phyloP scores from a whole-genome alignment of 2,797 vertebrate genomes.

The Rousettus madagascariensis region DNA sequence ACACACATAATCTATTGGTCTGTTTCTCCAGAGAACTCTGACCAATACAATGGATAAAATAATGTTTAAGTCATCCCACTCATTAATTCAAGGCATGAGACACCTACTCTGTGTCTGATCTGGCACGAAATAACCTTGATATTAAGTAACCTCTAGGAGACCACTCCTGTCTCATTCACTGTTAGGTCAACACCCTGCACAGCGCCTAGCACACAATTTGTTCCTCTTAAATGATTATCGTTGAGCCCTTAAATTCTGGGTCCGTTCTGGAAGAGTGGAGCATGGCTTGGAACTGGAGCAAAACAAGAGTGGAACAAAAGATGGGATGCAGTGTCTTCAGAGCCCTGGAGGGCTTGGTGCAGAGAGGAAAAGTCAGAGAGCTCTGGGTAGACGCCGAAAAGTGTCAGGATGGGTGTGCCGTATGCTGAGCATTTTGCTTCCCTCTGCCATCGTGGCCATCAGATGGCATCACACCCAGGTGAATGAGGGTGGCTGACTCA shows the following conservation, averaged over 20 bases:
- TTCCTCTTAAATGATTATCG: background rate
- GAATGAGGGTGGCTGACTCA: background rate
- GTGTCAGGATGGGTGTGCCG: background rate
- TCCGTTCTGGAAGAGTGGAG: background rate
- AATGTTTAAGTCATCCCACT: background rate
- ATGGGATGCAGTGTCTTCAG: background rate
- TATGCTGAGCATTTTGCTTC: background rate
- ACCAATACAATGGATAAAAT: background rate
- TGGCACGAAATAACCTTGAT: background rate
- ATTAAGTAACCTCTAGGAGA: background rate
- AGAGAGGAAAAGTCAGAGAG: background rate
- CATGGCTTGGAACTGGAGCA: background rate
- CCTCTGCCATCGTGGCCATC: background rate
- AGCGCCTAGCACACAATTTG: background rate
- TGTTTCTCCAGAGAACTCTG: background rate
- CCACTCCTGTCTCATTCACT: background rate
- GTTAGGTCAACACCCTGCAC: background rate
- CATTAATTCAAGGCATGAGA: background rate
- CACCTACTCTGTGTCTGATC: background rate
- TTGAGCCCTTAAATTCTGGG: background rate
- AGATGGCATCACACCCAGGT: background rate
- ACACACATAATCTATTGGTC: background rate
- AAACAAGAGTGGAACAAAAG: background rate
- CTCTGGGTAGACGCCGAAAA: background rate
- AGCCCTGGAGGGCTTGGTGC: background rate